phyloP scores from a whole-genome alignment of 2,797 vertebrate genomes.

The Corythornis leucogaster region DNA sequence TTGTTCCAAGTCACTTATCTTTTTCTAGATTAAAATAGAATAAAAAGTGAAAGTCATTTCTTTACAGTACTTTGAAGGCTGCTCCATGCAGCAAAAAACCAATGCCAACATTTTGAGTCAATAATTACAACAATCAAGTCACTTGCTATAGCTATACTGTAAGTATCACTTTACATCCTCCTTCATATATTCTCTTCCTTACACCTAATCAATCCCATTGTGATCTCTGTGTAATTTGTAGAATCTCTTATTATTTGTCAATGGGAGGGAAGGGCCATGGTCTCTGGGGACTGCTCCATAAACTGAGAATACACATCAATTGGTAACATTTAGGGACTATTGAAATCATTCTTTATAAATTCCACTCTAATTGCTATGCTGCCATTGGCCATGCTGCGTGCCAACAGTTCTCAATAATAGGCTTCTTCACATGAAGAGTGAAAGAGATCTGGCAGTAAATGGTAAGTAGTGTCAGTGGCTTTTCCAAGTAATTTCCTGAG shows the following conservation, averaged over 20 bases:
- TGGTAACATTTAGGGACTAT: slow-evolving; percentile 4
- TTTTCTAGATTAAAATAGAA: not conserved
- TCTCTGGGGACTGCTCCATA: not conserved
- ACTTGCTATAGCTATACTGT: not conserved
- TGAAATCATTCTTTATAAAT: slow-evolving; percentile 32
- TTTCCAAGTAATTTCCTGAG: slow-evolving; percentile 71
- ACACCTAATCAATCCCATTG: slow-evolving; percentile 43
- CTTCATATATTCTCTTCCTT: slow-evolving; percentile 28
- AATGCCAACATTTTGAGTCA: slow-evolving; percentile 20
- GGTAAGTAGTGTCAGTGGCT: slow-evolving; percentile 62
- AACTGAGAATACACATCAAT: not conserved
- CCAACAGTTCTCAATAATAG: not conserved
- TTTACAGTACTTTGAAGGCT: not conserved
- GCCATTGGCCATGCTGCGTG: not conserved
- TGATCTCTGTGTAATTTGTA: slow-evolving; percentile 23
- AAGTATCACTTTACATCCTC: slow-evolving; percentile 31
- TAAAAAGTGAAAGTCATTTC: not conserved
- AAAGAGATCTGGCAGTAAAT: slow-evolving; percentile 59
- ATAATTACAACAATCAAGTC: not conserved
- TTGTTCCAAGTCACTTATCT: slow-evolving; percentile 2
- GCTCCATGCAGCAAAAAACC: not conserved
- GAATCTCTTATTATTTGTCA: not conserved
- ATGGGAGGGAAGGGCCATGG: not conserved
- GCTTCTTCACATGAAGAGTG: slow-evolving; percentile 24
- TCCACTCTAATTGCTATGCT: slow-evolving; percentile 31